These are phyloP conservation scores for Druceiella hillmani DNA, from an alignment of 2,888 invertebrate species.

Conservation along the genomic window DNA sequence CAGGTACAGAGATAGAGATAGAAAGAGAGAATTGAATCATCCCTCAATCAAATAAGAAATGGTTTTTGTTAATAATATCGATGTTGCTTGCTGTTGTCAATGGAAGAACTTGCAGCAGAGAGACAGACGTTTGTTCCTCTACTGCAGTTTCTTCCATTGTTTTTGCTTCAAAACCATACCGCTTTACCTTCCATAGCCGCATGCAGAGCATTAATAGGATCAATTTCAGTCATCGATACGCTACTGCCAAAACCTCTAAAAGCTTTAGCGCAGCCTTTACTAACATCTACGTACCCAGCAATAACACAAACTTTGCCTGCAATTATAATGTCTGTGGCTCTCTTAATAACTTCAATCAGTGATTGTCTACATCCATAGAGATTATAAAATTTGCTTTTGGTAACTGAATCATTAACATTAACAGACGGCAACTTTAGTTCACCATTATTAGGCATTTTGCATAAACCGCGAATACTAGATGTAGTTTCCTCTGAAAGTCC, in stretches of 20 bases:
- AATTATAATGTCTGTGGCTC: conserved; percentile 92
- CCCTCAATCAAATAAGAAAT: conserved; percentile 78
- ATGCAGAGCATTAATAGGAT: conserved; percentile 92
- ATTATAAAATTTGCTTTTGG: conserved; percentile 96
- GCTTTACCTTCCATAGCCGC: conserved; percentile 93
- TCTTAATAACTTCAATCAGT: conserved; percentile 89
- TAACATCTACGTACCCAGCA: conserved; percentile 94
- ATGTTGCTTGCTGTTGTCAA: conserved; percentile 96
- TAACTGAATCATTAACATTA: conserved; percentile 94
- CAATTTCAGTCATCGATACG: conserved; percentile 86
- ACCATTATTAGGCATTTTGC: conserved; percentile 76
- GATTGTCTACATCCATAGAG: conserved; percentile 93
- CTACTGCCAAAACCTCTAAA: conserved; percentile 82
- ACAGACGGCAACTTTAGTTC: conserved; percentile 80
- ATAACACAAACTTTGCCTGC: conserved; percentile 89
- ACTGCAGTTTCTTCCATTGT: conserved; percentile 84
- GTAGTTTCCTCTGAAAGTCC: conserved; percentile 93
- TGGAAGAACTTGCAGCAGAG: too few species aligned
- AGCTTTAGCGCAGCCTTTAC: conserved; percentile 88
- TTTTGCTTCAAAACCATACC: conserved; percentile 75
- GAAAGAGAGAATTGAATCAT: conserved; percentile 89
- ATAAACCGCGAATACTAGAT: conserved; percentile 90
- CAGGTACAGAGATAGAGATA: too few species aligned
- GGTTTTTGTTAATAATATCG: conserved; percentile 68
- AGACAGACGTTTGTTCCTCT: conserved; percentile 81